phyloP scores from a whole-genome alignment of 2,888 invertebrate genomes.

The Aphrophora alni region DNA sequence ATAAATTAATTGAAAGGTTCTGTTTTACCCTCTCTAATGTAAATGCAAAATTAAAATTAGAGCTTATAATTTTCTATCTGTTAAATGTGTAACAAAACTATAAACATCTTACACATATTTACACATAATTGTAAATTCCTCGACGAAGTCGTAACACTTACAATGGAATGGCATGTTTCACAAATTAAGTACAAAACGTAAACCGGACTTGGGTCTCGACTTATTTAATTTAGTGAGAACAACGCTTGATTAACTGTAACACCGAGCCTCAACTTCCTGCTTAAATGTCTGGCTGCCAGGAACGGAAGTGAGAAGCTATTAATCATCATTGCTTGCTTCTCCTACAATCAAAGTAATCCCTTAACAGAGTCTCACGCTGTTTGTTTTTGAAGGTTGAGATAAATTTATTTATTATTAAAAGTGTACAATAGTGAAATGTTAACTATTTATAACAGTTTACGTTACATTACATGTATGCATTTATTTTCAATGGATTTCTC shows the following conservation, averaged over 20 bases:
- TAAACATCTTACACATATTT: too few relatives aligned
- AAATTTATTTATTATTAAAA: neutral
- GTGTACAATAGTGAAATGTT: neutral
- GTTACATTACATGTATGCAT: too few relatives aligned
- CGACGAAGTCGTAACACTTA: too few relatives aligned
- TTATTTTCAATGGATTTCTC: too few relatives aligned
- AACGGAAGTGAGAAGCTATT: neutral
- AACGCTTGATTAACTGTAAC: neutral
- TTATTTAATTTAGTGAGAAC: neutral
- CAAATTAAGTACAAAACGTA: neutral
- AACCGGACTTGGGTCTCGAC: neutral
- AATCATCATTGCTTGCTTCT: neutral
- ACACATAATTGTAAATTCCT: too few relatives aligned
- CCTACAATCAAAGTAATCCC: neutral
- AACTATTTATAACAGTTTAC: too few relatives aligned
- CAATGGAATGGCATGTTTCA: too few relatives aligned
- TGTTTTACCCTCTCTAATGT: too few relatives aligned
- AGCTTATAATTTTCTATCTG: too few relatives aligned
- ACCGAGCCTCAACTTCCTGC: neutral
- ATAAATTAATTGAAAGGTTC: too few relatives aligned
- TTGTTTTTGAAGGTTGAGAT: neutral
- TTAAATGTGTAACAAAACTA: too few relatives aligned
- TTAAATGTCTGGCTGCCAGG: neutral
- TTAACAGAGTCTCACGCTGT: neutral
- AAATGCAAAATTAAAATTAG: too few relatives aligned